These are phyloP conservation scores for Imbricaverruca yamaguchii DNA, from an alignment of 2,888 invertebrate species.

Conservation along the genomic window DNA sequence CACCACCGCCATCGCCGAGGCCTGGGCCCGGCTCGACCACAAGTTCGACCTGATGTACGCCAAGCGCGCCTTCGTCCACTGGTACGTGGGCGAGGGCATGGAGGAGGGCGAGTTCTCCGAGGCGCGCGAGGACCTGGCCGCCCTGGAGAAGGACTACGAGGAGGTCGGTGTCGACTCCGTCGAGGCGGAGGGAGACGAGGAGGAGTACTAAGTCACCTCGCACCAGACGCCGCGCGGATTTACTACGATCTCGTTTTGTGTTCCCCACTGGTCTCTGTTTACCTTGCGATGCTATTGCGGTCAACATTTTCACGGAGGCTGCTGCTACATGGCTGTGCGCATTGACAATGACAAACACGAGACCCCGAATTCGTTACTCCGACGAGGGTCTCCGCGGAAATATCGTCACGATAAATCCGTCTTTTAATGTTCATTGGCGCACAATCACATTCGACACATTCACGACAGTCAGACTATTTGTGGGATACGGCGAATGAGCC, in stretches of 20 bases:
- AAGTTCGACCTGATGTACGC: constrained; percentile 52
- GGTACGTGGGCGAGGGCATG: constrained; percentile 48
- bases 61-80: constrained; percentile 49
- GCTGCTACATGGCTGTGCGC: neutral
- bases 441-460: no score
- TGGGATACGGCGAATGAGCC: no score
- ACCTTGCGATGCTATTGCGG: neutral
- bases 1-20: constrained; percentile 51
- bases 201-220: constrained; percentile 30
- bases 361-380: no score
- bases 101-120: constrained; percentile 46
- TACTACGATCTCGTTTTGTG: neutral
- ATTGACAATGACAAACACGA: no score
- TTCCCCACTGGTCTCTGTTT: neutral
- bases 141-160: constrained; percentile 44
- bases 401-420: no score
- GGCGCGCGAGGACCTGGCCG: constrained; percentile 45
- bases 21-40: constrained; percentile 51
- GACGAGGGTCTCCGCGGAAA: no score
- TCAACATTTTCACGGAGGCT: neutral
- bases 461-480: no score
- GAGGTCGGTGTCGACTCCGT: constrained; percentile 42
- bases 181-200: constrained; percentile 33
- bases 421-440: no score
- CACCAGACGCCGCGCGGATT: neutral